phyloP scores from a whole-genome alignment of 2,888 invertebrate genomes.

The Actias luna region DNA sequence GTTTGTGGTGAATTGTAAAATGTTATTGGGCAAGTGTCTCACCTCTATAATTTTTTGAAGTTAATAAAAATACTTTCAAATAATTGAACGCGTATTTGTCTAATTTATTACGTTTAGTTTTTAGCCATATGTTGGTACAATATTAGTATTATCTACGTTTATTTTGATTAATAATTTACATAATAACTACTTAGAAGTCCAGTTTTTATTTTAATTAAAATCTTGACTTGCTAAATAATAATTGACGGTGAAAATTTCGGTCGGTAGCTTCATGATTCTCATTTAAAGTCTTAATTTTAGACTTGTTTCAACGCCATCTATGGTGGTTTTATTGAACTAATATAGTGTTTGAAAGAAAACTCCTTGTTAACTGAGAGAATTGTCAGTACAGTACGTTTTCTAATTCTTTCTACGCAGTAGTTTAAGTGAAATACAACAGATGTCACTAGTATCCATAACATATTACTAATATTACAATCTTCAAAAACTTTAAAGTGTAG shows the following conservation, averaged over 20 bases:
- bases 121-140: too few relatives aligned
- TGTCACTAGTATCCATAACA: background rate
- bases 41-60: background rate
- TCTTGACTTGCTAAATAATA: too few relatives aligned
- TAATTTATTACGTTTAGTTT: background rate
- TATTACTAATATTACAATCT: background rate
- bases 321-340: background rate
- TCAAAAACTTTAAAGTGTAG: too few relatives aligned
- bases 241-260: too few relatives aligned
- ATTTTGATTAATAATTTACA: too few relatives aligned
- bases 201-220: background rate
- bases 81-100: background rate
- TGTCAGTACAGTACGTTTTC: background rate
- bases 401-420: background rate
- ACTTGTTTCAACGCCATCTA: background rate
- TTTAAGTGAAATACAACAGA: background rate
- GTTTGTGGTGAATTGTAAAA: conserved; percentile 27
- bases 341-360: background rate
- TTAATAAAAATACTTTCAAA: background rate
- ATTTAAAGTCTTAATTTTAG: too few relatives aligned
- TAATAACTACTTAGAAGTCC: too few relatives aligned
- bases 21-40: background rate
- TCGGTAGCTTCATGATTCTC: too few relatives aligned
- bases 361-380: background rate
- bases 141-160: too few relatives aligned